A percentile compares a stretch with the other conserved stretches of the same genome.
Conservation (phyloP, 2,888 invertebrate species). For the Patella caerulea region DNA sequence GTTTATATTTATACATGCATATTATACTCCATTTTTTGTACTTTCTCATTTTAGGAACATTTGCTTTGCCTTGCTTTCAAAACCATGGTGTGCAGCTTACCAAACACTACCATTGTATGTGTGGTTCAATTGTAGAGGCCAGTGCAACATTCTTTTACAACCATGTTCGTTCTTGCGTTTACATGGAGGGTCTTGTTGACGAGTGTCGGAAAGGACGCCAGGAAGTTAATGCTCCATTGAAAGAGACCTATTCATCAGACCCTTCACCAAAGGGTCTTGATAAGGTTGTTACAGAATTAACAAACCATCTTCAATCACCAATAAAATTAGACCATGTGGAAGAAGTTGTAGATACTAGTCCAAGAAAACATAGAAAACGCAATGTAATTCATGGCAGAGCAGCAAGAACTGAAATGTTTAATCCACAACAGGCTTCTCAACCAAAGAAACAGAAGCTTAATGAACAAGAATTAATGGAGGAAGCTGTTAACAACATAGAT, state of each 20-base stretch:
- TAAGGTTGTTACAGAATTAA: neutral
- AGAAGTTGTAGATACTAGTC: no score
- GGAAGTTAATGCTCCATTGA: neutral
- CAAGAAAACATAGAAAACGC: no score
- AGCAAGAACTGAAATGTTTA: no score
- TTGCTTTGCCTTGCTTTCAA: neutral
- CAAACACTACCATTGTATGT: constrained; percentile 8
- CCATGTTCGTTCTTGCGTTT: neutral
- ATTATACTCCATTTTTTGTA: no score
- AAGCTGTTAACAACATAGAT: no score
- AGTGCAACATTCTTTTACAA: neutral
- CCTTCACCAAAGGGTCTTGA: neutral
- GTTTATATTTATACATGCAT: no score
- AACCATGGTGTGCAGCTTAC: neutral
- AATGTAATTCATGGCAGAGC: no score
- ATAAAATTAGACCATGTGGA: no score
- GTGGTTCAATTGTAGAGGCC: neutral
- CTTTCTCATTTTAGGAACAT: neutral
- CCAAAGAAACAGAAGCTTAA: no score
- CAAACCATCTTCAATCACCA: neutral
- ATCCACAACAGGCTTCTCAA: no score
- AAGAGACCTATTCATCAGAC: neutral
- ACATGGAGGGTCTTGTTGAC: neutral
- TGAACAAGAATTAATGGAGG: no score
- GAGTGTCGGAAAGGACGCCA: neutral